Conservation (phyloP, 2,113 vertebrate species). For the Oostethus manadensis region DNA sequence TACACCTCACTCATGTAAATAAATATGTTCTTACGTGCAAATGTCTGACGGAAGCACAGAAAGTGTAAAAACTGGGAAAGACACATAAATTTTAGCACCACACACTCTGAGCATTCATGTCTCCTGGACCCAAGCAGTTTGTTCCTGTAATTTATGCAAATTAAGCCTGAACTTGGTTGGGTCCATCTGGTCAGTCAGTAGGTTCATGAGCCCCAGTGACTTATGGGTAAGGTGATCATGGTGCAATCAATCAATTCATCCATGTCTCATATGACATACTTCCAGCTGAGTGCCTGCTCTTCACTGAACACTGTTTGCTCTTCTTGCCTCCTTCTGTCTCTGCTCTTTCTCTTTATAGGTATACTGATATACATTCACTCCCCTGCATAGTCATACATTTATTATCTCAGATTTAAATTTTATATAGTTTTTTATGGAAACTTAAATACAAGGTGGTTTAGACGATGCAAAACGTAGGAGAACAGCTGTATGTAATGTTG, state of each 20-base stretch:
- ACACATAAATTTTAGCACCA: not conserved
- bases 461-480: too few relatives aligned
- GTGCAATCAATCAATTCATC: constrained; percentile 15
- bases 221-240: constrained; percentile 36
- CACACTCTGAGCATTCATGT: not conserved
- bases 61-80: not conserved
- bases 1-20: not conserved
- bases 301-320: constrained; percentile 17
- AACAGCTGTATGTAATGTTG: too few relatives aligned
- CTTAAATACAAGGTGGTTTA: too few relatives aligned
- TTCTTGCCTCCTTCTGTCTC: too few relatives aligned
- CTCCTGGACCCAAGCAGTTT: too few relatives aligned
- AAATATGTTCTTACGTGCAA: not conserved
- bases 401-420: too few relatives aligned
- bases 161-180: constrained; percentile 20
- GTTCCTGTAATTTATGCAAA: not conserved
- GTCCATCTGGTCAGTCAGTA: constrained; percentile 22
- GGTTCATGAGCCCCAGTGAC: constrained; percentile 12
- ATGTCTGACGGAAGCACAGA: too few relatives aligned
- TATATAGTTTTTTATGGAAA: too few relatives aligned
- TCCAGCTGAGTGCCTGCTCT: constrained; percentile 37
- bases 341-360: too few relatives aligned
- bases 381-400: too few relatives aligned
- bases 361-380: too few relatives aligned
- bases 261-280: constrained; percentile 16